Conservation (phyloP, 2,797 vertebrate genomes). For the Tinamus major region DNA sequence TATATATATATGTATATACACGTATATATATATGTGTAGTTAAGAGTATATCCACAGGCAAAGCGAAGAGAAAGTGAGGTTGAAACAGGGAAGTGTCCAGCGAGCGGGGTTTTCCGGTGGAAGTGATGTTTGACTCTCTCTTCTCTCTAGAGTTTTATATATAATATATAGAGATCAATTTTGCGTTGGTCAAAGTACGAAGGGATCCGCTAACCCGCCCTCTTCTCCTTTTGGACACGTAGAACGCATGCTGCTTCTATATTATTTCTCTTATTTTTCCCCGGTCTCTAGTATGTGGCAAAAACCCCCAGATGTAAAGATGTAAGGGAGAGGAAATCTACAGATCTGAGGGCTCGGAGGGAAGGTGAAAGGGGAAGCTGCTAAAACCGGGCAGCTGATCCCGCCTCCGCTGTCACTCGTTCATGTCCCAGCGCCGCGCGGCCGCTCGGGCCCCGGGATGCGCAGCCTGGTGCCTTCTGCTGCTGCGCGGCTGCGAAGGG, state of each 20-base stretch:
- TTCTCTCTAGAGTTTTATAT: constrained; percentile 48
- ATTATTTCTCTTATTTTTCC: neutral
- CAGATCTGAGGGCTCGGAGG: neutral
- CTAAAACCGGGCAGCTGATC: neutral
- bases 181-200: neutral
- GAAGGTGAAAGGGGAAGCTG: neutral
- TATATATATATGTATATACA: too few species aligned
- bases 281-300: neutral
- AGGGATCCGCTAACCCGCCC: neutral
- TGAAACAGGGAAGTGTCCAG: neutral
- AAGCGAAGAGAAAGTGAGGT: neutral
- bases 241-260: neutral
- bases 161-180: neutral
- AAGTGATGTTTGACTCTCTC: constrained; percentile 51
- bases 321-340: neutral
- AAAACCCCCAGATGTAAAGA: neutral
- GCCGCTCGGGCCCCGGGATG: neutral
- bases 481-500: neutral
- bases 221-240: constrained; percentile 17
- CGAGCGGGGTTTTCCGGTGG: constrained; percentile 52
- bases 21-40: too few species aligned
- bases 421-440: neutral
- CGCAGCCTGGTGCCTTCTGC: neutral
- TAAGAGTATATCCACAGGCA: neutral
- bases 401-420: neutral